Evolutionary conservation across 2,888 invertebrate genomes (phyloP).

Genomic region (Philereme transversata): DNA sequence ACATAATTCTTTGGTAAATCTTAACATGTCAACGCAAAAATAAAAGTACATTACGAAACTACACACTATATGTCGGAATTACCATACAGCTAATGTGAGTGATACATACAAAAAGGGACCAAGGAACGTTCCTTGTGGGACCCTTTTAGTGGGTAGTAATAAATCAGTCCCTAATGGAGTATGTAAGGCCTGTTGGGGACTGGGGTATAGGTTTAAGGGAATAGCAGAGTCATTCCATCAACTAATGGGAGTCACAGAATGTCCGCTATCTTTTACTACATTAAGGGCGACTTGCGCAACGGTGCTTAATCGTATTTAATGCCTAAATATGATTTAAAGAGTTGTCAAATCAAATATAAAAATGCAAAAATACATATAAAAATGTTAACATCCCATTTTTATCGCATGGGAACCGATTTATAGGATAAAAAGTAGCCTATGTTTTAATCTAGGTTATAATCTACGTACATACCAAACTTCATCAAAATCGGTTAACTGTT

Average conservation of each 20-base stretch:
- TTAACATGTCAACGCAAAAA: constrained; percentile 37
- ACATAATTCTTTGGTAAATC: constrained; percentile 5
- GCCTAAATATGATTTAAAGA: too few species aligned
- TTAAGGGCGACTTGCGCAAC: too few species aligned
- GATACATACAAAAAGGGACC: constrained; percentile 69
- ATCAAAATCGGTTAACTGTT: too few species aligned
- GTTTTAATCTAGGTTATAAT: too few species aligned
- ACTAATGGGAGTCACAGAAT: background rate
- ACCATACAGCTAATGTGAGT: constrained; percentile 76
- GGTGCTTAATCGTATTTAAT: too few species aligned
- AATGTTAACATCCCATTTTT: too few species aligned
- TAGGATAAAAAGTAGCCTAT: too few species aligned
- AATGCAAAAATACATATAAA: too few species aligned
- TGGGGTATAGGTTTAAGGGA: constrained; percentile 28
- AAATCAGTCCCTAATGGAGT: constrained; percentile 80
- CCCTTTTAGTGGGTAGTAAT: constrained; percentile 78
- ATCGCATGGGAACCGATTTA: too few species aligned
- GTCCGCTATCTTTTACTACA: too few species aligned
- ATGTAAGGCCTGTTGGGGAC: constrained; percentile 62
- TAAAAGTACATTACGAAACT: constrained; percentile 57
- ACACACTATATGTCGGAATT: constrained; percentile 59
- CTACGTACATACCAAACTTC: too few species aligned
- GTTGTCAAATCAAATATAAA: too few species aligned
- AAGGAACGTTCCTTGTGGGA: constrained; percentile 69
- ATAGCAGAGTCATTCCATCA: constrained; percentile 14